Percentiles rank a stretch among this genome's conserved stretches.
phyloP scores from a whole-genome alignment of 2,797 vertebrate genomes.

The Mormyrus proboscirostris region DNA sequence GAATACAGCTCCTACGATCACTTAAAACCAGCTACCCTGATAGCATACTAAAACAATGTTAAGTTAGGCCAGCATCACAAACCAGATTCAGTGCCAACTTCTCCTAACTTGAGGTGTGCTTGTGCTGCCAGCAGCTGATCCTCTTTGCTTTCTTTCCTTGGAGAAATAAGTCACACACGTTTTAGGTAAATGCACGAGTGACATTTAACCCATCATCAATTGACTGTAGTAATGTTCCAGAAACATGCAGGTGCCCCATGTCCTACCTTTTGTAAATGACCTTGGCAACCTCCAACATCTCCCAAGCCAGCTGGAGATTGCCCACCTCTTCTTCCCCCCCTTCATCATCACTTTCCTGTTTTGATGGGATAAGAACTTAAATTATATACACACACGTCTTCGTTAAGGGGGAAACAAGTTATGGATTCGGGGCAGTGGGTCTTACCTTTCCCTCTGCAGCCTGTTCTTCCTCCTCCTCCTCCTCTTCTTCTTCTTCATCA shows the following conservation, averaged over 20 bases:
- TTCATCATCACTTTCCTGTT: conserved; percentile 74
- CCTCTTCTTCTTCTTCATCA: conserved; percentile 46
- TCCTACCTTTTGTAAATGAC: conserved; percentile 88
- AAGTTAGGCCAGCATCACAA: conserved; percentile 15
- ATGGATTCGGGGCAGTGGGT: background rate
- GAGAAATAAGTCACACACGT: background rate
- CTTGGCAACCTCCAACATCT: conserved; percentile 95
- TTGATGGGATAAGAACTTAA: too few relatives aligned
- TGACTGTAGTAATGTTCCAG: background rate
- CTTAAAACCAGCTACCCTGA: background rate
- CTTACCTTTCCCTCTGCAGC: conserved; percentile 72
- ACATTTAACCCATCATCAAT: background rate
- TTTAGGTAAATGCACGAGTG: background rate
- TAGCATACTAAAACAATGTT: background rate
- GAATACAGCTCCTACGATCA: background rate
- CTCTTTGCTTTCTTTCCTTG: conserved; percentile 79
- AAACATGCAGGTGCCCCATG: background rate
- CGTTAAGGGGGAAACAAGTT: background rate
- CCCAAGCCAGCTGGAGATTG: conserved; percentile 93
- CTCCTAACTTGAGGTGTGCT: conserved; percentile 87
- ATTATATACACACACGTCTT: background rate
- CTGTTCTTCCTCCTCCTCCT: conserved; percentile 67
- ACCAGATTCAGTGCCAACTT: conserved; percentile 95
- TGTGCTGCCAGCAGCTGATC: conserved; percentile 91
- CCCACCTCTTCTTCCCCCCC: conserved; percentile 80